Evolutionary conservation across 2,888 invertebrate species (phyloP).

Genomic region (Smittia aterrima): DNA sequence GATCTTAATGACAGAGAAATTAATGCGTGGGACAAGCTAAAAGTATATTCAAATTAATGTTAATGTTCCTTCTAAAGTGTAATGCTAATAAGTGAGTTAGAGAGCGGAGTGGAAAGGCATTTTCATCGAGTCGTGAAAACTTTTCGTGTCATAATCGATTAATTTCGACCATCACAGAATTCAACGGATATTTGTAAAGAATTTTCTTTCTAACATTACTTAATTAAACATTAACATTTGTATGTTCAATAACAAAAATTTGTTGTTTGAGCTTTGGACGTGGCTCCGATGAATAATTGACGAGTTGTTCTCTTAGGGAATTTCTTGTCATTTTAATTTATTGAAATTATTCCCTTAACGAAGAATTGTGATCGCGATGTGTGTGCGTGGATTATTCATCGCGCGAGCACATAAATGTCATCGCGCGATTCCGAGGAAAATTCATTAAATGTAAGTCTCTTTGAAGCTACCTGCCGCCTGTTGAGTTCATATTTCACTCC

Average conservation of each 20-base stretch:
- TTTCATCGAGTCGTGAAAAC: background rate
- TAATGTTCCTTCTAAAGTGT: background rate
- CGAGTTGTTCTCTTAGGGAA: background rate
- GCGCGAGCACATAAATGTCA: background rate
- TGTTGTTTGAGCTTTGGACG: background rate
- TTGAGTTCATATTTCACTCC: conserved; percentile 34
- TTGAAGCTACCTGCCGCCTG: background rate
- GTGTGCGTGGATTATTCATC: background rate
- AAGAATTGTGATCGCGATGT: background rate
- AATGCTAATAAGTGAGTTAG: background rate
- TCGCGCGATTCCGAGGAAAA: background rate
- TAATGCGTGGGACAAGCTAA: background rate
- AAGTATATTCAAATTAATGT: conserved; percentile 1
- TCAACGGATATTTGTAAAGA: conserved; percentile 1
- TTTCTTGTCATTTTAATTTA: conserved; percentile 4
- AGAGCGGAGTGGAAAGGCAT: conserved; percentile 1
- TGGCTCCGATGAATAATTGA: background rate
- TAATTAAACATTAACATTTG: background rate
- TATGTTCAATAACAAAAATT: background rate
- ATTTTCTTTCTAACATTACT: background rate
- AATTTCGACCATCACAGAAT: conserved; percentile 9
- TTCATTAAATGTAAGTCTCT: background rate
- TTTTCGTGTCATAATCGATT: conserved; percentile 37
- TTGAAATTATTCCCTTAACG: background rate
- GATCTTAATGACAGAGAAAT: conserved; percentile 36